Conservation (phyloP, 2,888 invertebrate genomes). For the Gisinianus flammeolus region DNA sequence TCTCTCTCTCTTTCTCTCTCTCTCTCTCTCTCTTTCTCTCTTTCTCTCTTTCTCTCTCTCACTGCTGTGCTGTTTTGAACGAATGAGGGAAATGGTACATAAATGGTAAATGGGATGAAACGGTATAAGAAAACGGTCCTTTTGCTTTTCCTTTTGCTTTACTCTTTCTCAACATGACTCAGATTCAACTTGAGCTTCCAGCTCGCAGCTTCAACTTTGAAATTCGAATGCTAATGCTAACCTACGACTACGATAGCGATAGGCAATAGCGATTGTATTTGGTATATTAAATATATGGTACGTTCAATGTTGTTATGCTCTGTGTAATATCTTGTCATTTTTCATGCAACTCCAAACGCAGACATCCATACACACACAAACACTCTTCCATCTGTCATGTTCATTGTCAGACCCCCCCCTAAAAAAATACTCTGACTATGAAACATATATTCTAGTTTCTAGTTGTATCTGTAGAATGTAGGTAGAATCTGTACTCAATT, state of each 20-base stretch:
- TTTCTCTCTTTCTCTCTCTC: slow-evolving; percentile 13
- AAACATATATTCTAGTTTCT: too few species aligned
- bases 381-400: too few species aligned
- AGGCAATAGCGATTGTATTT: too few species aligned
- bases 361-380: neutral
- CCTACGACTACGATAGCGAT: too few species aligned
- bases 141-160: neutral
- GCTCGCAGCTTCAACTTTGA: neutral
- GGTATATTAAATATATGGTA: too few species aligned
- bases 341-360: slow-evolving; percentile 11
- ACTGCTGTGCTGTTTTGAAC: neutral
- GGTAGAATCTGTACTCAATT: too few species aligned
- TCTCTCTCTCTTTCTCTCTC: too few species aligned
- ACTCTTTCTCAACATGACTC: neutral
- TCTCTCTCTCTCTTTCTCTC: too few species aligned
- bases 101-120: neutral
- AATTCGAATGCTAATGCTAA: too few species aligned
- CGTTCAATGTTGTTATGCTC: neutral
- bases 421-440: too few species aligned
- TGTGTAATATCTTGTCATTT: slow-evolving; percentile 21
- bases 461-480: too few species aligned
- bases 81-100: neutral
- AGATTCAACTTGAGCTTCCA: neutral
- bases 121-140: neutral
- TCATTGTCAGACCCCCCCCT: too few species aligned